Evolutionary conservation across 2,797 vertebrate species (phyloP).

Genomic region (Oophaga sylvatica): DNA sequence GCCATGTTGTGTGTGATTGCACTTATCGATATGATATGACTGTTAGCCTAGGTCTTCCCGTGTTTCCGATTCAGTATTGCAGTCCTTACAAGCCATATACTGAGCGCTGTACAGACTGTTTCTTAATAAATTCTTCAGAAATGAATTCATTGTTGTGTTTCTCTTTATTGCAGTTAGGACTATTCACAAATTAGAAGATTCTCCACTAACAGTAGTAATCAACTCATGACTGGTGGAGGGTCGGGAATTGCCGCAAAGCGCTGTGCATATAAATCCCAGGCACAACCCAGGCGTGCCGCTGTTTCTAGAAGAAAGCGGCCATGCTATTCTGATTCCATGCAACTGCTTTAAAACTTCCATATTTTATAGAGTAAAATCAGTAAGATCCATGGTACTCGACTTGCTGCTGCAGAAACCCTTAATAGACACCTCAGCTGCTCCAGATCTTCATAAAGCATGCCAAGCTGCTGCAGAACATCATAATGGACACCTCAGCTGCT

Average conservation of each 20-base stretch:
- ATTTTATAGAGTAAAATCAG: no score
- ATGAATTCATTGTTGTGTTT: constrained; percentile 64
- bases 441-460: neutral
- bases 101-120: constrained; percentile 47
- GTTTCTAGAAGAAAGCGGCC: no score
- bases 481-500: neutral
- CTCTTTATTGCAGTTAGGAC: constrained; percentile 2
- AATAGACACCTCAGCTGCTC: neutral
- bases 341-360: no score
- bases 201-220: neutral
- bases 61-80: constrained; percentile 34
- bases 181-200: neutral
- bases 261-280: no score
- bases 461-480: neutral
- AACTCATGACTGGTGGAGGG: neutral
- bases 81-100: constrained; percentile 24
- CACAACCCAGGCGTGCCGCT: no score
- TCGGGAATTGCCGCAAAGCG: neutral
- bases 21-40: constrained; percentile 32
- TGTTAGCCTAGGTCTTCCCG: constrained; percentile 6
- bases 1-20: constrained; percentile 35
- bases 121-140: constrained; percentile 76
- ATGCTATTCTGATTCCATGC: no score
- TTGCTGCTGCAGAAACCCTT: neutral
- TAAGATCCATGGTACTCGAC: neutral